A percentile compares a stretch with the other conserved stretches of the same genome.
These are phyloP conservation scores for Watersipora subatra DNA, from an alignment of 1,140 invertebrate species.

Conservation along the genomic window DNA sequence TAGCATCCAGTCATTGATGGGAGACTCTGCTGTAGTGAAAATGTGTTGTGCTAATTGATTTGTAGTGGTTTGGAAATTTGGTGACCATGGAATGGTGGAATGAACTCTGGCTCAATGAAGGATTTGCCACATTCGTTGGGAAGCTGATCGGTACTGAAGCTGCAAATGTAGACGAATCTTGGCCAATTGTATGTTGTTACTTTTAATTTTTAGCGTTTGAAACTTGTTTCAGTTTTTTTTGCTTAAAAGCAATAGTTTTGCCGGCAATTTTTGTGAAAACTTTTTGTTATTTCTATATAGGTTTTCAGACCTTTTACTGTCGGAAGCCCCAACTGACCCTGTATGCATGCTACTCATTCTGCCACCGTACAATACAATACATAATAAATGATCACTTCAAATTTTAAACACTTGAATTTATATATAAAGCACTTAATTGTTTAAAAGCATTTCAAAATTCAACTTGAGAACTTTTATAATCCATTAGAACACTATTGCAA, in stretches of 20 bases:
- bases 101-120: conserved; percentile 77
- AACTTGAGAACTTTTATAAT: too few species aligned
- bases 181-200: background rate
- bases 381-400: too few species aligned
- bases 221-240: background rate
- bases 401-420: too few species aligned
- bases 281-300: background rate
- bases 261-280: too few species aligned
- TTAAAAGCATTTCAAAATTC: too few species aligned
- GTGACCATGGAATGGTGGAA: conserved; percentile 78
- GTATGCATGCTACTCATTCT: too few species aligned
- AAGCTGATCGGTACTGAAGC: conserved; percentile 45
- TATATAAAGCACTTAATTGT: too few species aligned
- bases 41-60: background rate
- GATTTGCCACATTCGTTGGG: conserved; percentile 68
- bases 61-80: conserved; percentile 75
- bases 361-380: too few species aligned
- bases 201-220: background rate
- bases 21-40: background rate
- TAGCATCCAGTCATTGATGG: background rate
- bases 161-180: background rate
- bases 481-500: too few species aligned
- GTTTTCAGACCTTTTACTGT: background rate
- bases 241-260: too few species aligned
- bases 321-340: background rate